Conservation (phyloP, 2,113 vertebrate species). For the Thamnophis sirtalis region DNA sequence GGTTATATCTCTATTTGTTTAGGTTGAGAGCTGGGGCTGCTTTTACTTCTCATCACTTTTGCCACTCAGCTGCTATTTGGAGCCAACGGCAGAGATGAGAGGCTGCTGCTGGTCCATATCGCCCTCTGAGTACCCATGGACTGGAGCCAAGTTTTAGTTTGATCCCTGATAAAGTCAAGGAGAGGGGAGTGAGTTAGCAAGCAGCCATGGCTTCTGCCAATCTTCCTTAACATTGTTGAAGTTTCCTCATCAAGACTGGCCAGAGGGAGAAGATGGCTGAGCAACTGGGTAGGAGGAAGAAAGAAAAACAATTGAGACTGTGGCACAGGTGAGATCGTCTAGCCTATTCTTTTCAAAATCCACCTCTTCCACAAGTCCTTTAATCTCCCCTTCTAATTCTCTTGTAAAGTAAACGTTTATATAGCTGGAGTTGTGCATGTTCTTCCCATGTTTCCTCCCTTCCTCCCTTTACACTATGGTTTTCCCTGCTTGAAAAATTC, state of each 20-base stretch:
- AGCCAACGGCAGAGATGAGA: background rate
- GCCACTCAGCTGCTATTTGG: background rate
- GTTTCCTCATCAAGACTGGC: background rate
- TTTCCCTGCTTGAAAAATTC: background rate
- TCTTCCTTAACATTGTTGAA: background rate
- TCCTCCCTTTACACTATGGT: background rate
- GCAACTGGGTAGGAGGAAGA: background rate
- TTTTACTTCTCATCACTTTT: background rate
- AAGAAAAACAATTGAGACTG: background rate
- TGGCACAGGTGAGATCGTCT: background rate
- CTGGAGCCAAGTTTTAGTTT: background rate
- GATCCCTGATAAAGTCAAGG: background rate
- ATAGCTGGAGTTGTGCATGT: background rate
- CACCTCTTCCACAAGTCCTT: background rate
- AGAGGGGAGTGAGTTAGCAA: background rate
- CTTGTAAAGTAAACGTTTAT: background rate
- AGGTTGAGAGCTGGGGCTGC: background rate
- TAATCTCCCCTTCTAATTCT: background rate
- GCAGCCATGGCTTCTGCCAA: background rate
- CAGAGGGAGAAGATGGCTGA: background rate
- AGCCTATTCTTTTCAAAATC: background rate
- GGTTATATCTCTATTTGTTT: background rate
- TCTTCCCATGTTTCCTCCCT: background rate
- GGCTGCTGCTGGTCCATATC: background rate
- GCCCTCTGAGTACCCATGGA: background rate